Conservation (phyloP, 2,113 vertebrate genomes). For the Microtus pennsylvanicus region DNA sequence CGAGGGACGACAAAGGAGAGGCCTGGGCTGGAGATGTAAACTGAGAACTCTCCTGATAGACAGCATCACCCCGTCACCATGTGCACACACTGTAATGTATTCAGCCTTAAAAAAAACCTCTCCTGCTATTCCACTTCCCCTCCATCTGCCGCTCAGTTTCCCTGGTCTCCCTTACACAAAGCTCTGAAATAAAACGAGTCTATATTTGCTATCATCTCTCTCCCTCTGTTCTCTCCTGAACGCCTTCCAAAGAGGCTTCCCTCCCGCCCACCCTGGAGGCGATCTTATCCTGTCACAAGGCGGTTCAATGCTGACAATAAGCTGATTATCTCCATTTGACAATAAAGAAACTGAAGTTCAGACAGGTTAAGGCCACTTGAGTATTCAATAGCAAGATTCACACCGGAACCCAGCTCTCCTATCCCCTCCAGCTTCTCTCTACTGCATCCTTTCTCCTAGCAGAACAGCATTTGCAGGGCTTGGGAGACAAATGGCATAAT, state of each 20-base stretch:
- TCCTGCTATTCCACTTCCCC: slow-evolving; percentile 65
- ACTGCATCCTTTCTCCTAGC: neutral
- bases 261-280: slow-evolving; percentile 39
- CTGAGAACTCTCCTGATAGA: neutral
- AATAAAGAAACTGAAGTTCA: slow-evolving; percentile 28
- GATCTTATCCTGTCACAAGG: slow-evolving; percentile 8
- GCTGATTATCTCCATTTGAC: slow-evolving; percentile 51
- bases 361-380: slow-evolving; percentile 46
- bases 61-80: slow-evolving; percentile 1
- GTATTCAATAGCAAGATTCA: slow-evolving; percentile 19
- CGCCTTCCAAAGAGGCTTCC: slow-evolving; percentile 43
- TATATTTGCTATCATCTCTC: slow-evolving; percentile 52
- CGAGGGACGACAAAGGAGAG: neutral
- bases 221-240: slow-evolving; percentile 54
- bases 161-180: slow-evolving; percentile 59
- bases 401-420: neutral
- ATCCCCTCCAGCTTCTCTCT: neutral
- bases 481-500: neutral
- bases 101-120: slow-evolving; percentile 47
- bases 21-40: neutral
- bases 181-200: slow-evolving; percentile 64
- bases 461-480: neutral
- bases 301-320: neutral
- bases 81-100: slow-evolving; percentile 60
- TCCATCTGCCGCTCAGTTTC: slow-evolving; percentile 70